Evolutionary conservation across 2,888 invertebrate species (phyloP), one percentile per base, ranked within the genome.

Genomic region (Odontomyia ornata): DNA sequence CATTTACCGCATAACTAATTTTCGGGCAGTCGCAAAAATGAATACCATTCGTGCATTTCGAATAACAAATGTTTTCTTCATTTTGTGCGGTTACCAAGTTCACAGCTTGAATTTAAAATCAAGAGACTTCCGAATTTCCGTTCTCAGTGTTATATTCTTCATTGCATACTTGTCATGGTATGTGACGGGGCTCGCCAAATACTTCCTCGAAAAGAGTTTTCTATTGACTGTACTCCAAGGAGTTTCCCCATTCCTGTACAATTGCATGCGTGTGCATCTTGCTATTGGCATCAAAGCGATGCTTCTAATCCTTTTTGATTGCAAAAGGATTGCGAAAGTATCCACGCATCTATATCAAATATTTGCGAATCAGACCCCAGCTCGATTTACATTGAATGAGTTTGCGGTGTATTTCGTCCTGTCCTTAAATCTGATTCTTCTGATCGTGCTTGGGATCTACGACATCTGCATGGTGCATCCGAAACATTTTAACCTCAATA

Each of bases 81-180:
- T 82, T 36, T 30, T 79, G 60, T 81, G 78, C 25, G 83, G 83
- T 30, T 83, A 82, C 71, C 82, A 83, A 60, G 27, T 82, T 15
- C 81, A 82, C 64, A 80, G 80, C 79, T 81, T 81, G 64, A 80
- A 81, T 57, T 46, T 43, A 1, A 79, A 77, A 65, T 76, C 75
- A 1, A 79, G 78, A 13, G 81, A 79, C 47, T 83, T 79, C 77
- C 79, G 80, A 43, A 21, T 82, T 18, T 79, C 82, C 15, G 18
- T 83, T 21, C 77, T 77, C 25, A 80, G 80, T 57, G 60, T 79
- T 30, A 27, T 80, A 27, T 80, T 81, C 72, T 82, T 81, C 75
- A 23, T 81, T 7, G 67, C 78, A 3, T 77, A 82, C 4, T 67
- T 78, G 25, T 7, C 81, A 18, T 80, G 81, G 78, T 82, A 83